Percentiles rank a stretch among this genome's conserved stretches.
Evolutionary conservation across 2,797 vertebrate genomes (phyloP).

Genomic region (Eulemur albifrons): DNA sequence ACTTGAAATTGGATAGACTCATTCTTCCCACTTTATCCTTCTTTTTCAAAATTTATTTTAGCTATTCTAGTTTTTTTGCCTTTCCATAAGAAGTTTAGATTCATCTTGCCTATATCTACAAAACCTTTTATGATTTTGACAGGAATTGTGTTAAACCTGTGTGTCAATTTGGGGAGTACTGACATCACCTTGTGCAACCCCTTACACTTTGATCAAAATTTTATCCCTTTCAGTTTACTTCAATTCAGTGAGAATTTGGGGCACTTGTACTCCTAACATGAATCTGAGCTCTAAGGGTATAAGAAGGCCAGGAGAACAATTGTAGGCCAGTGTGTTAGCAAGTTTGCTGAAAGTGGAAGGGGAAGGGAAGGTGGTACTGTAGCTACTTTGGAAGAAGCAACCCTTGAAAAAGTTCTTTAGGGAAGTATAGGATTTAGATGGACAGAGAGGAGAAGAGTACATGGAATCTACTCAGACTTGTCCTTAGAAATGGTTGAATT

Average conservation of each 20-base stretch:
- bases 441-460: background rate
- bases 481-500: background rate
- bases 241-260: background rate
- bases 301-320: background rate
- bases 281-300: background rate
- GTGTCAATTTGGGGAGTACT: background rate
- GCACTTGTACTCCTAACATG: background rate
- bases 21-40: background rate
- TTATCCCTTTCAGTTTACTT: constrained; percentile 9
- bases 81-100: background rate
- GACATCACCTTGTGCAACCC: background rate
- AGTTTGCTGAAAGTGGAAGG: background rate
- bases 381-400: background rate
- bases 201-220: background rate
- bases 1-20: background rate
- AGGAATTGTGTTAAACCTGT: background rate
- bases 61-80: background rate
- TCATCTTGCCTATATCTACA: background rate
- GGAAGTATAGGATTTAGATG: background rate
- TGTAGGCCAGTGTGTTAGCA: background rate
- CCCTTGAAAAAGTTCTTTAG: background rate
- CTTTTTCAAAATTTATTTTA: background rate
- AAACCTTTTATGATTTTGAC: background rate
- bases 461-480: background rate
- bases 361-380: background rate